Base-by-base conservation (phyloP, 1,140 invertebrate species). In the Megathymus violae region DNA sequence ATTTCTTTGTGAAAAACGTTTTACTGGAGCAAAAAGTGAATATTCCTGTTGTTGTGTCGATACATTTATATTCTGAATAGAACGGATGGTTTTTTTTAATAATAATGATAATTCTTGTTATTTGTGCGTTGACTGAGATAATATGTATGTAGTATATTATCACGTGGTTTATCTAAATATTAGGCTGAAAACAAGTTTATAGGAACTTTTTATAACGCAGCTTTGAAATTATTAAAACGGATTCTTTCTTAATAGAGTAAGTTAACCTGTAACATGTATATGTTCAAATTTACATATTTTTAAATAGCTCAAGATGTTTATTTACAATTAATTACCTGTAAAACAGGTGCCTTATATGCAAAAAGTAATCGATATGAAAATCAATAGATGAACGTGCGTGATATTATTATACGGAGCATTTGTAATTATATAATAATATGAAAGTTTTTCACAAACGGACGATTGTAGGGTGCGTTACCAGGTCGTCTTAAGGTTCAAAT, bases 361-460 rank as follows among this genome's bases (percentile, higher is more conserved):
- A 36, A 1, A 31, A 31, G 1, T 31, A 36, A 36, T 36, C n/a
- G 34, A 36, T 36, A 11, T 36, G 34, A 47, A 16, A 50, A 50
- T 34, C 2, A 50, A 16, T 50, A 50, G 27, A 50, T 34, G 15
- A 16, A 25, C 50, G 36, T 54, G 16, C 48, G 17, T 54, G 36
- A 54, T 54, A 54, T 54, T 41, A 54, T 54, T 56, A 19, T 54
- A 22, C 25, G 17, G 22, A 14, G 22, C 25, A 56, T 43, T 40
- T 58, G 15, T 58, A 46, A 46, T 58, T 58, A 58, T 58, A 46
- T 59, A 59, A 59, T 43, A 59, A 59, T 59, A 16, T 27, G 54
- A 59, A 59, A 59, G 54, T 59, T 46, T 46, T 46, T 59, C 19
- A 36, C 41, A 17, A 11, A 46, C 25, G 52, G 14, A 17, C 43